These are phyloP conservation scores for Potamilus streckersoni DNA, from an alignment of 1,140 invertebrate species.

Conservation along the genomic window DNA sequence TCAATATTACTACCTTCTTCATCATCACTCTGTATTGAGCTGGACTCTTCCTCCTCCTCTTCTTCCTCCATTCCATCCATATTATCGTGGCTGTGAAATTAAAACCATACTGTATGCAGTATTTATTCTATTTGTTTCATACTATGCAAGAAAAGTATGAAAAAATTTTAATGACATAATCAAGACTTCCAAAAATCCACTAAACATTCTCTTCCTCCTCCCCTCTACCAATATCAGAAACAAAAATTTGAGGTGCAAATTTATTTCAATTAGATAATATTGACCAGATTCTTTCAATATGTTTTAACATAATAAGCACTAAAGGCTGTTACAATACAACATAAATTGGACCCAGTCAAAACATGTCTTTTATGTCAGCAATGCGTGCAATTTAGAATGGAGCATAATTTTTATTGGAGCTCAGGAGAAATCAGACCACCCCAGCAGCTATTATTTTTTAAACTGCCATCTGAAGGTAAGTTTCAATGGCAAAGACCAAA, in stretches of 20 bases:
- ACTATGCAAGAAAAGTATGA: neutral
- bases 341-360: no score
- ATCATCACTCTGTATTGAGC: conserved; percentile 73
- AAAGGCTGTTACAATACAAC: no score
- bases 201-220: neutral
- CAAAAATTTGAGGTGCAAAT: neutral
- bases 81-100: conserved; percentile 27
- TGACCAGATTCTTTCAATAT: no score
- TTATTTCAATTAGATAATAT: neutral
- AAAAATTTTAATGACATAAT: no score
- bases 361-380: no score
- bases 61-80: conserved; percentile 56
- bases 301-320: no score
- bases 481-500: no score
- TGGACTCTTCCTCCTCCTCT: conserved; percentile 58
- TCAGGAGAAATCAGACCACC: no score
- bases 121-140: neutral
- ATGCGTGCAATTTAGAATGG: no score
- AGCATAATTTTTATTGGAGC: no score
- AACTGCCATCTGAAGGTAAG: no score
- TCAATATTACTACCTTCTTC: conserved; percentile 44
- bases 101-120: neutral
- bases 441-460: no score
- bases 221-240: neutral
- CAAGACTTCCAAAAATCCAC: neutral